These are phyloP conservation scores for Nyctibius grandis DNA, from an alignment of 2,797 vertebrate species.

Conservation along the genomic window DNA sequence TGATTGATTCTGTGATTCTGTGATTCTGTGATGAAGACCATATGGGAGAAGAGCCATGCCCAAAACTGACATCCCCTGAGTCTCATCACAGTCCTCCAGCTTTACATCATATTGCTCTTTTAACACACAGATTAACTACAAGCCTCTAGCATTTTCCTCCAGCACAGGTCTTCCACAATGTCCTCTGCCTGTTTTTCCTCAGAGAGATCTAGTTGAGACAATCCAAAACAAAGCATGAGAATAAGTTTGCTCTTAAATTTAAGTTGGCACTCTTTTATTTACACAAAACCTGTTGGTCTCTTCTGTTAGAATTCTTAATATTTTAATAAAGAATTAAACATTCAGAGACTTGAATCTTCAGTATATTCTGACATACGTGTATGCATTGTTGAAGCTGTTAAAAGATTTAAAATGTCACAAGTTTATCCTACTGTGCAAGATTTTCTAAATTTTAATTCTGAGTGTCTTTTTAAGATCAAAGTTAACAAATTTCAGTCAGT, in stretches of 20 bases:
- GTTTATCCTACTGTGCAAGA: not conserved
- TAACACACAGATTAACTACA: not conserved
- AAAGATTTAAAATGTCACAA: not conserved
- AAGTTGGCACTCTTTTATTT: not conserved
- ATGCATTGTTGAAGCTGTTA: not conserved
- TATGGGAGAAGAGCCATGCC: not conserved
- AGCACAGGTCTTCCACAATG: not conserved
- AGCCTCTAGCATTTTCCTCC: not conserved
- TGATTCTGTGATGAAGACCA: too few species aligned
- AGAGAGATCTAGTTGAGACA: not conserved
- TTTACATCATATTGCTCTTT: not conserved
- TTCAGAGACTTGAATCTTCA: not conserved
- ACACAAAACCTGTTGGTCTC: not conserved
- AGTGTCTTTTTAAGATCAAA: not conserved
- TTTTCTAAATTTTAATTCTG: not conserved
- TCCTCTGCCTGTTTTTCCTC: not conserved
- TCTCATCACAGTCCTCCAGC: not conserved
- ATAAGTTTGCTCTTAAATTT: not conserved
- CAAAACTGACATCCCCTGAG: not conserved
- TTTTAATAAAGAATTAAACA: not conserved
- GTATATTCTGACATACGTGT: not conserved
- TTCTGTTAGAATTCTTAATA: not conserved
- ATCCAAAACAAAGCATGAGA: not conserved
- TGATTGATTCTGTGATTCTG: too few species aligned
- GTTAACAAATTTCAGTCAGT: not conserved